Evolutionary conservation across 1,140 invertebrate species (phyloP), one percentile per base, ranked within the genome.

Genomic region (Papilio aristodemus): DNA sequence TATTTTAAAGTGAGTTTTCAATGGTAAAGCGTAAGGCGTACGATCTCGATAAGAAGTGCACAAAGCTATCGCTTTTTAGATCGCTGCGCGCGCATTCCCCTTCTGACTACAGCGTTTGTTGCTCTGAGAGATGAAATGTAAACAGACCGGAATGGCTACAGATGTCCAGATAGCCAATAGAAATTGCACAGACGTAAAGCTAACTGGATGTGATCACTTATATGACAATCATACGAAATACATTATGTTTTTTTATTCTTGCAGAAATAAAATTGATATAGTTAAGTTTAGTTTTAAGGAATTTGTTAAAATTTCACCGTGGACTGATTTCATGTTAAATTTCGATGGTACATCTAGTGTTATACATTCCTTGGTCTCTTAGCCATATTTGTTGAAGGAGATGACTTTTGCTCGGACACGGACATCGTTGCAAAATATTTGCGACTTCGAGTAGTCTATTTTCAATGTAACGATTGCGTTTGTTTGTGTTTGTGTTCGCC

Each of bases 101-200:
- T 73, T 76, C 77, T 76, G 72, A 73, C 78, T 75, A 73, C 77
- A 68, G 69, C 80, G 83, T 84, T 83, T 85, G 83, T 88, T 80
- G 86, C 85, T 85, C 62, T 76, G 80, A 87, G 85, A 87, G 84
- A 90, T 90, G 87, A 87, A 90, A 90, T 79, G 87, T 79, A 90
- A 90, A 90, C 87, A 90, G 78, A 81, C 76, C 73, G 81, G 75
- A 81, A 80, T 80, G 80, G 83, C 77, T 83, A 82, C 84, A 90
- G 83, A 90, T 90, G 87, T 86, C 85, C 87, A 90, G 87, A 89
- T 90, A 90, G 81, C 83, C 86, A 87, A 90, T 87, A 87, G 82
- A 80, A 71, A 72, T 50, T 72, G 68, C 76, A 69, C 7, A 32
- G 79, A 78, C 37, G 64, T 79, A 79, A 19, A 63, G 43, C 54